Base-by-base conservation (phyloP, 2,797 vertebrate genomes). In the Xerus rutilus region DNA sequence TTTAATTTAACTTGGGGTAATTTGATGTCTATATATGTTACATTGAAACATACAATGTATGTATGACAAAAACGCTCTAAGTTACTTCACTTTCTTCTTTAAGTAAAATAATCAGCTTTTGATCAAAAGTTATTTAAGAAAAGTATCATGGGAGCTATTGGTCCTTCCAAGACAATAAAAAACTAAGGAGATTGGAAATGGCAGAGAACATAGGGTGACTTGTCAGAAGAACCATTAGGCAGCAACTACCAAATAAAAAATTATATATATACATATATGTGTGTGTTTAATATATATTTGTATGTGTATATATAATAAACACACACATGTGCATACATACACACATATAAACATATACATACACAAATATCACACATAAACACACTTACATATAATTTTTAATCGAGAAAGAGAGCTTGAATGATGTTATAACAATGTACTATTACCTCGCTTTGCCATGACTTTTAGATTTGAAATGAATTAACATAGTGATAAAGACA, bases 61-160 rank as follows among this genome's bases (percentile, higher is more conserved):
- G n/a, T n/a, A n/a, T 23, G 30, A 47, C 52, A 91, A 78, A 59
- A 70, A 77, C 82, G 8, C 15, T 96, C 47, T 77, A 69, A 91
- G 32, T 65, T 74, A 54, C 77, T 81, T 67, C 21, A n/a, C 11
- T 73, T n/a, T 35, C 7, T 77, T 73, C 12, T 67, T 54, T 52
- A 83, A 86, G 25, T 54, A 79, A 95, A 76, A 65, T 43, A 76
- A 77, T 88, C n/a, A 90, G 25, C 15, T 92, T 5, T 5, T 86
- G 35, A 67, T 23, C 62, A 54, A 57, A 47, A 87, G 28, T 0
- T 43, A 65, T 28, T 87, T 52, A 84, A 39, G 67, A 88, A 72
- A 86, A 92, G 7, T 47, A 8, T 82, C n/a, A 25, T 21, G 43
- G 59, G 13, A 77, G 4, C 2, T 30, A 64, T 1, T n/a, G 43